A percentile compares a stretch with the other conserved stretches of the same genome.
Evolutionary conservation across 2,888 invertebrate genomes (phyloP).

Genomic region (Erynnis tages): DNA sequence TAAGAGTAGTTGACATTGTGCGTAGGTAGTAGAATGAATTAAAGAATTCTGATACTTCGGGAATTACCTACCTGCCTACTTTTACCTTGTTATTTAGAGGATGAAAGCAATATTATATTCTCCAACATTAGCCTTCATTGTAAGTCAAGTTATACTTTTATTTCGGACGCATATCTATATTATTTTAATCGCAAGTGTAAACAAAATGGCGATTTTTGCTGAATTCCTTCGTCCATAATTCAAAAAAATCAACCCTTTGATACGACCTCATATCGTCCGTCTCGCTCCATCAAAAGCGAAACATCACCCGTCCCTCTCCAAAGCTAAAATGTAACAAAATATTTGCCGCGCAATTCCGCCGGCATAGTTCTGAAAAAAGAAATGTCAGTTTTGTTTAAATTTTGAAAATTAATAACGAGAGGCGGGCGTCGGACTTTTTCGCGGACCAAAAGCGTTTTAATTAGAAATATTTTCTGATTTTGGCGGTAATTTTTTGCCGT

Average conservation of each 20-base stretch:
- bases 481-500: constrained; percentile 25
- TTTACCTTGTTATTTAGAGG: too few relatives aligned
- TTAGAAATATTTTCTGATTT: constrained; percentile 76
- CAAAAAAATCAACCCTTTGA: not conserved
- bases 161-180: too few relatives aligned
- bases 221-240: too few relatives aligned
- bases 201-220: too few relatives aligned
- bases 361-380: constrained; percentile 71
- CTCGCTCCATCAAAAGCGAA: not conserved
- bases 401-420: constrained; percentile 75
- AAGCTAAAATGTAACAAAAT: constrained; percentile 60
- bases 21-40: too few relatives aligned
- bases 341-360: constrained; percentile 55
- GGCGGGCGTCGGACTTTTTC: constrained; percentile 56
- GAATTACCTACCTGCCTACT: too few relatives aligned
- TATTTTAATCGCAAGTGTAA: too few relatives aligned
- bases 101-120: too few relatives aligned
- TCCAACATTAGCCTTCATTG: too few relatives aligned
- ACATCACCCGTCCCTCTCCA: constrained; percentile 34
- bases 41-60: too few relatives aligned
- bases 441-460: constrained; percentile 53
- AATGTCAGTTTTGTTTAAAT: constrained; percentile 76
- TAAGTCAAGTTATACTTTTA: too few relatives aligned
- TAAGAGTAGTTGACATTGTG: too few relatives aligned
- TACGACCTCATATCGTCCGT: not conserved